Conservation (phyloP, 2,797 vertebrate species). For the Cirrhinus mrigala region DNA sequence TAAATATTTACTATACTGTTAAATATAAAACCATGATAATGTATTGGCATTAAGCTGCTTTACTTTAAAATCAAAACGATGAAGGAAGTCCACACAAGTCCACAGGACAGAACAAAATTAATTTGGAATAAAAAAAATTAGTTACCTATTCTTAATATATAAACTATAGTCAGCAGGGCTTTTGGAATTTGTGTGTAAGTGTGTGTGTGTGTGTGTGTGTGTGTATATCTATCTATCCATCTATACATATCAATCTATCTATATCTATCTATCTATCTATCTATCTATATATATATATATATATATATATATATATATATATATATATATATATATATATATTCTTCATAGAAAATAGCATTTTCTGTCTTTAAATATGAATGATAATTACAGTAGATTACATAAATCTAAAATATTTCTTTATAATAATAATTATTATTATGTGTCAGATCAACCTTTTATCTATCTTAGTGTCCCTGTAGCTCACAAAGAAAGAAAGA, state of each 20-base stretch:
- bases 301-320: too few relatives aligned
- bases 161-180: not conserved
- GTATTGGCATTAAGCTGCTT: not conserved
- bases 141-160: not conserved
- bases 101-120: not conserved
- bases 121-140: not conserved
- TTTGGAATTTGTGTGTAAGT: too few relatives aligned
- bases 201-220: too few relatives aligned
- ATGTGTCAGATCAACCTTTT: not conserved
- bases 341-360: too few relatives aligned
- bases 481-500: not conserved
- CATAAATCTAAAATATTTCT: not conserved
- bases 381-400: not conserved
- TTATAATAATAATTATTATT: not conserved
- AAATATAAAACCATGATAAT: constrained; percentile 25
- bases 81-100: not conserved
- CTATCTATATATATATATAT: too few relatives aligned
- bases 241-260: too few relatives aligned
- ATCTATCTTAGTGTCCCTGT: not conserved
- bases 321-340: too few relatives aligned
- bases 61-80: not conserved
- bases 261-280: too few relatives aligned
- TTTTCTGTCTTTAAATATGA: not conserved
- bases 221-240: too few relatives aligned
- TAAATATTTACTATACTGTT: constrained; percentile 24